Evolutionary conservation across 2,113 vertebrate species (phyloP).

Genomic region (Cavia porcellus): DNA sequence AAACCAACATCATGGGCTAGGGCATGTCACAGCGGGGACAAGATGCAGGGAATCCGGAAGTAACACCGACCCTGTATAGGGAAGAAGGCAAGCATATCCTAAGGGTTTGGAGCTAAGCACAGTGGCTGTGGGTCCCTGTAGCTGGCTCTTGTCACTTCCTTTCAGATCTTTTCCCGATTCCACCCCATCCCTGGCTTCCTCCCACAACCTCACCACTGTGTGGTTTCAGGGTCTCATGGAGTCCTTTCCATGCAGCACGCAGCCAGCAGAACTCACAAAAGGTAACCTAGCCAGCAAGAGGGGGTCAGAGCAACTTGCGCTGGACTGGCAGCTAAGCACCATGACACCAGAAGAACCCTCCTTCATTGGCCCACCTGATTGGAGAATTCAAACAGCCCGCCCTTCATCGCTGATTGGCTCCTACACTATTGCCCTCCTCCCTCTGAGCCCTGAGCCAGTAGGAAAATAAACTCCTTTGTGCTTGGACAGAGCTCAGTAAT

Average conservation of each 20-base stretch:
- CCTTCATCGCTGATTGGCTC: too few relatives aligned
- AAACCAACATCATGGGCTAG: too few relatives aligned
- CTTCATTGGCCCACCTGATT: not conserved
- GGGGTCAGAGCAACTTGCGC: too few relatives aligned
- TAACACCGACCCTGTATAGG: not conserved
- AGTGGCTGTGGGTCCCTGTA: not conserved
- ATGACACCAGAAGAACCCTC: not conserved
- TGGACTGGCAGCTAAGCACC: not conserved
- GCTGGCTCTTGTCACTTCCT: not conserved
- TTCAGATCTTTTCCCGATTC: not conserved
- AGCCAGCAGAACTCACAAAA: not conserved
- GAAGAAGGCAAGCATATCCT: not conserved
- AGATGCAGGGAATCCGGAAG: too few relatives aligned
- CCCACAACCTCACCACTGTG: not conserved
- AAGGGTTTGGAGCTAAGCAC: not conserved
- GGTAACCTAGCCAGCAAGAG: fast-evolving
- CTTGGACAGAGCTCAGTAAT: too few relatives aligned
- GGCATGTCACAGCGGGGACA: too few relatives aligned
- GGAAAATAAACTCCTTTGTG: too few relatives aligned
- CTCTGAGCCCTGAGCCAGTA: not conserved
- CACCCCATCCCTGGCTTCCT: not conserved
- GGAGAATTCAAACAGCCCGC: too few relatives aligned
- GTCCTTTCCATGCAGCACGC: not conserved
- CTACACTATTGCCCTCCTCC: too few relatives aligned
- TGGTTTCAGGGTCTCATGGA: not conserved